Evolutionary conservation across 1,140 invertebrate species (phyloP), one percentile per base, ranked within the genome.

Genomic region (Drosophila ogumai): DNA sequence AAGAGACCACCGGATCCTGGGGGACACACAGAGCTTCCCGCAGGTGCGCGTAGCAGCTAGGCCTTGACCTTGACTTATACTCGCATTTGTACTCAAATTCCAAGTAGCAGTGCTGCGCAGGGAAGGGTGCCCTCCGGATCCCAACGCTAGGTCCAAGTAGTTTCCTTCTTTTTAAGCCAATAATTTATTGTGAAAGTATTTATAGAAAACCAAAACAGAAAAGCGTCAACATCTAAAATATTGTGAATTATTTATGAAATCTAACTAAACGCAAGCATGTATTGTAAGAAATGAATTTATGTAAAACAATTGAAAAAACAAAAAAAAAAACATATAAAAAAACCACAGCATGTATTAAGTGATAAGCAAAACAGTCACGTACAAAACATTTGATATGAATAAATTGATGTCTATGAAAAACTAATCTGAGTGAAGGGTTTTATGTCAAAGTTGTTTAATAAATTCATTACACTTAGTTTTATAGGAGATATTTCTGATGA

Each of bases 51-150:
- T 44, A 22, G n/a, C 15, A 34, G 40, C 54, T 59, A 34, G 76
- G 75, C 66, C 66, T 55, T 59, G 63, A 58, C 69, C 60, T 81
- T 90, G 90, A 91, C 90, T 84, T 84, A 91, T 90, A 87, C 82
- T 91, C 90, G 80, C 74, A 91, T 87, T 91, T 91, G 90, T 91
- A 90, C 77, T 75, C 75, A 91, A 90, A 86, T 61, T 67, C 52
- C 44, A 79, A 67, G 72, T 75, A 57, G 72, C 71, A 66, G 52
- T 74, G 50, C 25, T 75, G 73, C 71, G 60, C 52, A 40, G 36
- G 47, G 56, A 75, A 44, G 47, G 36, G 47, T 36, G 31, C 19
- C 41, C 55, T 32, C 38, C 25, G 49, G 36, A 46, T 36, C 55
- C 55, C 54, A 28, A 15, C 17, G n/a, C 17, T 57, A 44, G 47